These are phyloP conservation scores for Drosophila repletoides DNA, from an alignment of 1,140 invertebrate species.

Conservation along the genomic window DNA sequence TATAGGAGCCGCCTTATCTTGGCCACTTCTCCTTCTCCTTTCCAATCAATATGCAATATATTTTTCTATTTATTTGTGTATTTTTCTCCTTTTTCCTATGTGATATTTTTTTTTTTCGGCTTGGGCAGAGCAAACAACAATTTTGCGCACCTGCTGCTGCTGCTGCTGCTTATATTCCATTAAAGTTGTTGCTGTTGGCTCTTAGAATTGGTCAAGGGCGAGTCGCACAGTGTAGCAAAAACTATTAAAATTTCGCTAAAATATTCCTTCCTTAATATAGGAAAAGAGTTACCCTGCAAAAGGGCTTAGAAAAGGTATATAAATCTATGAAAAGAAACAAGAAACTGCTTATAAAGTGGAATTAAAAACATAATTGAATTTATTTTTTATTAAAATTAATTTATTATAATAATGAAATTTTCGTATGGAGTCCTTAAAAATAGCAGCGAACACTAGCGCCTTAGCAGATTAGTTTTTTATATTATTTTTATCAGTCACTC, in stretches of 20 bases:
- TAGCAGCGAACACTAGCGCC: too few species aligned
- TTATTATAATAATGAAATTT: too few species aligned
- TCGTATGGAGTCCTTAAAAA: too few species aligned
- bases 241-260: too few species aligned
- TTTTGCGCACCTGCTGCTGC: conserved; percentile 27
- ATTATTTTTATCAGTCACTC: background rate
- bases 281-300: too few species aligned
- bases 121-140: background rate
- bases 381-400: too few species aligned
- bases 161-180: conserved; percentile 24
- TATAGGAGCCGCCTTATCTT: background rate
- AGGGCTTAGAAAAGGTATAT: too few species aligned
- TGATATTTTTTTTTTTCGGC: conserved; percentile 19
- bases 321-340: too few species aligned
- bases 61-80: conserved; percentile 23
- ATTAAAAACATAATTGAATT: too few species aligned
- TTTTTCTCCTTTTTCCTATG: background rate
- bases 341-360: too few species aligned
- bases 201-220: conserved; percentile 2
- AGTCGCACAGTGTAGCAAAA: background rate
- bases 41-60: conserved; percentile 62
- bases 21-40: conserved; percentile 8
- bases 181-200: conserved; percentile 2
- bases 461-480: background rate
- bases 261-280: too few species aligned